Percentiles rank a stretch among this genome's conserved stretches.
phyloP scores from a whole-genome alignment of 2,888 invertebrate species.

The Periphyllus acericola region DNA sequence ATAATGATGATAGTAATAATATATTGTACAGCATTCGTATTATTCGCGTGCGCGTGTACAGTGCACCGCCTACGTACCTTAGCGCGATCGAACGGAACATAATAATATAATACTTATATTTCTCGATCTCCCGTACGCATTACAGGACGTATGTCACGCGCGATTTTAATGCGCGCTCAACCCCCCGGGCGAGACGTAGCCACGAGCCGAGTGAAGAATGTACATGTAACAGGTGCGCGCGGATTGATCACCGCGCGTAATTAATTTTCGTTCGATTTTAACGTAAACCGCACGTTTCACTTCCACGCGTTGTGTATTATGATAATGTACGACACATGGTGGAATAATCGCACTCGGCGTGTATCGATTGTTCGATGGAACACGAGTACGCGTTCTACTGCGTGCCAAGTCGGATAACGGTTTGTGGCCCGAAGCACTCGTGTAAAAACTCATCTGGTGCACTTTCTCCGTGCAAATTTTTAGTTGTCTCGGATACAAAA shows the following conservation, averaged over 20 bases:
- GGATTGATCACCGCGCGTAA: neutral
- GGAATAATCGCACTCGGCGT: slow-evolving; percentile 15
- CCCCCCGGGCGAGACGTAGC: too few species aligned
- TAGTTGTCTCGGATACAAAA: slow-evolving; percentile 3
- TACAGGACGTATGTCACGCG: too few species aligned
- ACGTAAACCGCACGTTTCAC: slow-evolving; percentile 2
- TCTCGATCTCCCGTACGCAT: neutral
- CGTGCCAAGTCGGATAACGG: slow-evolving; percentile 49
- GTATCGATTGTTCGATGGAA: slow-evolving; percentile 37
- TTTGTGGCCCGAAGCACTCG: slow-evolving; percentile 31
- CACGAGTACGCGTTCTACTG: slow-evolving; percentile 13
- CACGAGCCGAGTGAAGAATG: too few species aligned
- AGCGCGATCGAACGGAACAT: neutral
- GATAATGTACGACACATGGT: neutral
- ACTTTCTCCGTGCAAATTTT: slow-evolving; percentile 57
- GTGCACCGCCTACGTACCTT: neutral
- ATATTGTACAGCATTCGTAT: neutral
- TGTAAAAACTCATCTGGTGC: slow-evolving; percentile 49
- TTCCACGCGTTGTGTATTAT: too few species aligned
- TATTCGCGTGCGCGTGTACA: neutral
- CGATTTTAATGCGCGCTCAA: too few species aligned
- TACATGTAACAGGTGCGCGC: too few species aligned
- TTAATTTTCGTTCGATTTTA: slow-evolving; percentile 27
- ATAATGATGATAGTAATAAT: neutral
- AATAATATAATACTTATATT: neutral